Conservation (phyloP, 1,140 invertebrate genomes). For the Drosophila sulfurigaster region DNA sequence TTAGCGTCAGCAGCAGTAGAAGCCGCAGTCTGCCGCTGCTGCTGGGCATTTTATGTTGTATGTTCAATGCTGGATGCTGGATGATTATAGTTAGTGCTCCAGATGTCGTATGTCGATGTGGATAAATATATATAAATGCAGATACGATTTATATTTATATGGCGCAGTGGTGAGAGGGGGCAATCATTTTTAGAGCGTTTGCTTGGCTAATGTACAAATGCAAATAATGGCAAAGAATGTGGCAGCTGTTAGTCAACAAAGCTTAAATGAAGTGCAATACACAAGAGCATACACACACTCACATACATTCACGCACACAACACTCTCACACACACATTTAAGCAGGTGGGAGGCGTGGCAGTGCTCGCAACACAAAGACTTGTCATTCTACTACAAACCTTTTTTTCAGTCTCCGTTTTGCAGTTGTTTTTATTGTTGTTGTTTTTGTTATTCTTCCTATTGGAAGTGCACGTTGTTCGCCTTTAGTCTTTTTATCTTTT, state of each 20-base stretch:
- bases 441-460: slow-evolving; percentile 4
- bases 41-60: slow-evolving; percentile 46
- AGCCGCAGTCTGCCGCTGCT: slow-evolving; percentile 48
- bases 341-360: slow-evolving; percentile 32
- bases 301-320: slow-evolving; percentile 4
- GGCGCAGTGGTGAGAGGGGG: slow-evolving; percentile 39
- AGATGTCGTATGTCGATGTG: slow-evolving; percentile 60
- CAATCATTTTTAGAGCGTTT: slow-evolving; percentile 39
- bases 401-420: slow-evolving; percentile 13
- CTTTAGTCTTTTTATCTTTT: slow-evolving; percentile 35
- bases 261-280: slow-evolving; percentile 32
- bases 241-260: slow-evolving; percentile 55
- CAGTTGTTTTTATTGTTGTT: slow-evolving; percentile 19
- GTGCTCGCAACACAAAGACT: slow-evolving; percentile 19
- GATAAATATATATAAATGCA: slow-evolving; percentile 28
- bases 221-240: slow-evolving; percentile 51
- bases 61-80: slow-evolving; percentile 49
- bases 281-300: slow-evolving; percentile 3
- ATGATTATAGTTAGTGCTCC: slow-evolving; percentile 65
- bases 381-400: slow-evolving; percentile 42
- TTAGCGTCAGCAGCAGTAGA: slow-evolving; percentile 60
- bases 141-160: slow-evolving; percentile 35
- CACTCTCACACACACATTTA: slow-evolving; percentile 1
- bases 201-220: slow-evolving; percentile 48
- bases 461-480: slow-evolving; percentile 23